These are phyloP conservation scores for Myotis myotis DNA, from an alignment of 2,797 vertebrate genomes.

Conservation along the genomic window DNA sequence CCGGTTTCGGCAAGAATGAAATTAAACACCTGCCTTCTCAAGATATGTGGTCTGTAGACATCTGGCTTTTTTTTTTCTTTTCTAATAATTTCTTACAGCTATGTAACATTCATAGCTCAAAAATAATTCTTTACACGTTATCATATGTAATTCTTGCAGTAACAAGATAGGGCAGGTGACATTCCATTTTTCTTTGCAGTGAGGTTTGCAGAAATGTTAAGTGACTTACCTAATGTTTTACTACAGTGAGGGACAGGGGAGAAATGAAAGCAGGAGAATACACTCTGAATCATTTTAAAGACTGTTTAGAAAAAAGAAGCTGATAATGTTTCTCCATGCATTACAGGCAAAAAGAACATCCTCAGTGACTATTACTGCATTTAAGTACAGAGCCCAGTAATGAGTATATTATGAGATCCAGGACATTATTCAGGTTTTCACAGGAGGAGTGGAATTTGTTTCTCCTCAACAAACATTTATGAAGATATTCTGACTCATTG, in stretches of 20 bases:
- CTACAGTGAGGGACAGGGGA: background rate
- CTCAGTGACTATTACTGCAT: background rate
- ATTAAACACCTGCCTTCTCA: constrained; percentile 17
- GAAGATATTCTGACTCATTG: background rate
- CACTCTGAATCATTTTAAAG: background rate
- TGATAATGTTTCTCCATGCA: background rate
- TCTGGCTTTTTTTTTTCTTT: background rate
- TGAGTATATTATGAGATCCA: background rate
- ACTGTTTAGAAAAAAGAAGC: background rate
- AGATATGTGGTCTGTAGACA: background rate
- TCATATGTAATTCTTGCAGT: background rate
- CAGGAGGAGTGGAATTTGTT: background rate
- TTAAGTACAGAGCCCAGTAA: background rate
- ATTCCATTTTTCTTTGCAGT: background rate
- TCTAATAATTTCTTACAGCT: background rate
- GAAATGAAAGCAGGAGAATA: background rate
- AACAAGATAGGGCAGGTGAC: background rate
- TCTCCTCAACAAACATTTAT: background rate
- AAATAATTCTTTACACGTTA: background rate
- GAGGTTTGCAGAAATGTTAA: background rate
- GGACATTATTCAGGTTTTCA: background rate
- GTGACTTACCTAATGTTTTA: background rate
- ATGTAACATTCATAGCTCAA: background rate
- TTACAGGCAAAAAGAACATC: background rate
- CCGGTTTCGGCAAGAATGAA: too few species aligned